Evolutionary conservation across 2,888 invertebrate species (phyloP), one percentile per base, ranked within the genome.

Genomic region (Bombyx huttoni): DNA sequence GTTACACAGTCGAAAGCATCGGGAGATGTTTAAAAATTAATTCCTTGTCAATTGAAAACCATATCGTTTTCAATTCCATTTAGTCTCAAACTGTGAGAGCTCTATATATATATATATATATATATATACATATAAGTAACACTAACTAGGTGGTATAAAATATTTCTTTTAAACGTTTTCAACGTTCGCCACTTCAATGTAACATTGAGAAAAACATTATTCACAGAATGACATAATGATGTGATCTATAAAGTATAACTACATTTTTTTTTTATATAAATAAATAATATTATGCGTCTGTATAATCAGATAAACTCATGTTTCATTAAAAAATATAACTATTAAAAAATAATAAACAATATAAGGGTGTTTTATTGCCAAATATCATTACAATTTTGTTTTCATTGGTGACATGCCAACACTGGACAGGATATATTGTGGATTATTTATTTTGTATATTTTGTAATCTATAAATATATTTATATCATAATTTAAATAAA

Each of bases 201-300:
- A 61, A 59, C 62, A 51, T 52, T 62, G 60, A 55, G 55, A 60
- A 62, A 59, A 47, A 13, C 24, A 1, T n/a, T 2, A 47, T 13
- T 5, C 13, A 47, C 14, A 13, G 13, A 54, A 49, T 52, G 52
- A 65, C 58, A 59, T 61, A 49, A 34, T 49, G 53, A 52, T 64
- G 62, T 63, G 66, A 68, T 64, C 63, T 68, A 66, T 68, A 68
- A 66, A 66, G 62, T 62, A 61, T 60, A 57, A 45, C 33, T 10
- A 49, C 40, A 14, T 34, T 46, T 50, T 9, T 54, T 56, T 51
- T 56, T 50, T 46, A 53, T 57, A 54, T 54, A 48, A 48, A 54
- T 61, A 56, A 55, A 60, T 54, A 40, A 40, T 40, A 40, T 40
- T 40, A 60, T 50, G 54, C 49, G 56, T 56, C 58, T 55, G 53